Percentiles rank a stretch among this genome's conserved stretches.
phyloP scores from a whole-genome alignment of 2,113 vertebrate genomes.

The Pycnonotus jocosus region DNA sequence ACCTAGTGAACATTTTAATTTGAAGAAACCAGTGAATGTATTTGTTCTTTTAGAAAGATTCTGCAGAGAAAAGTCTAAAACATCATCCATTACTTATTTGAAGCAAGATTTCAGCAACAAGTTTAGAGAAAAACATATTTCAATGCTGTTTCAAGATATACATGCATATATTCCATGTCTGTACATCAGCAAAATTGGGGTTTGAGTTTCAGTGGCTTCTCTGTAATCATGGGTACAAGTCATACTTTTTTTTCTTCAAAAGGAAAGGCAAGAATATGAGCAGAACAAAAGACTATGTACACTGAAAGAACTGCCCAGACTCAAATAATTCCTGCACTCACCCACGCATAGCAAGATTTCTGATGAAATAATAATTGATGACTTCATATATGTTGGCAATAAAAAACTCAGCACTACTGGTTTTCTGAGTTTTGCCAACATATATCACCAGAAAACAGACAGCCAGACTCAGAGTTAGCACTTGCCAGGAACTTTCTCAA shows the following conservation, averaged over 20 bases:
- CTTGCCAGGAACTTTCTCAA: neutral
- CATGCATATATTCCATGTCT: rapidly evolving
- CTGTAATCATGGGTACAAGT: neutral
- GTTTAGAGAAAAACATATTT: neutral
- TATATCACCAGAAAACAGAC: neutral
- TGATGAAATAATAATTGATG: neutral
- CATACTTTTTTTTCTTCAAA: neutral
- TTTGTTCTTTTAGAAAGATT: neutral
- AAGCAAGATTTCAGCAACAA: neutral
- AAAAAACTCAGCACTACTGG: neutral
- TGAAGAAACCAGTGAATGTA: rapidly evolving
- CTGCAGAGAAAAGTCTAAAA: neutral
- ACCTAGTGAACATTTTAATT: neutral
- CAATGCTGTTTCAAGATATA: neutral
- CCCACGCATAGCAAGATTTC: neutral
- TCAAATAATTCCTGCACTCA: neutral
- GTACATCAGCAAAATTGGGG: neutral
- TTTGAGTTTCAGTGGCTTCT: neutral
- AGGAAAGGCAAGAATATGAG: neutral
- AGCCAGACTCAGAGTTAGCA: neutral
- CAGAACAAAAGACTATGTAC: neutral
- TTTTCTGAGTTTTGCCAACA: neutral
- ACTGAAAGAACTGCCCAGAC: neutral
- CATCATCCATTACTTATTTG: neutral
- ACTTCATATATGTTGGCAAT: neutral